Conservation (phyloP, 1,140 invertebrate genomes). For the Archegozetes longisetosus region DNA sequence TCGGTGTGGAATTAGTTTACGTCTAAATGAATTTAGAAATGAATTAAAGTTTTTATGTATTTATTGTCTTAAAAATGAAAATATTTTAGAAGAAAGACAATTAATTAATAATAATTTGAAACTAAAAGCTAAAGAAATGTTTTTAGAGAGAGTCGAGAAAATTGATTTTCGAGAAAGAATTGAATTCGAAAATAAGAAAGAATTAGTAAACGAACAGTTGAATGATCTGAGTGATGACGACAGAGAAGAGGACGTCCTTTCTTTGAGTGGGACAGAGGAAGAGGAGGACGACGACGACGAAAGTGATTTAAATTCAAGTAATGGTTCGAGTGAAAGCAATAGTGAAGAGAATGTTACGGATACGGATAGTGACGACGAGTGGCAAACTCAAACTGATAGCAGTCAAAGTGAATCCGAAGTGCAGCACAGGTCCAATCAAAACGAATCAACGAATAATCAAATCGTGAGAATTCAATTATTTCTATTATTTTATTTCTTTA, state of each 20-base stretch:
- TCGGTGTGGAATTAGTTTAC: background rate
- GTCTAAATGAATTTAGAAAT: background rate
- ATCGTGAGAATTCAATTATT: too few relatives aligned
- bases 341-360: background rate
- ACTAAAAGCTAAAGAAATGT: conserved; percentile 8
- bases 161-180: conserved; percentile 13
- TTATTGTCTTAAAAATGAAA: background rate
- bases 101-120: background rate
- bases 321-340: background rate
- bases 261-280: background rate
- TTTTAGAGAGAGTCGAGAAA: background rate
- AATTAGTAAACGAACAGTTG: background rate
- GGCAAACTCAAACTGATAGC: background rate
- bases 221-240: background rate
- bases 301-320: background rate
- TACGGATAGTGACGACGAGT: background rate
- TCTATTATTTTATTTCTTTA: too few relatives aligned
- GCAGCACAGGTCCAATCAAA: background rate
- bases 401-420: background rate
- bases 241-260: background rate
- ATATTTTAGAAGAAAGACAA: too few relatives aligned
- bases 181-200: conserved; percentile 14
- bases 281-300: background rate
- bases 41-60: background rate
- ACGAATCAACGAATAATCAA: background rate